These are phyloP conservation scores for Sinocyclocheilus anshuiensis DNA, from an alignment of 2,113 vertebrate species.

Conservation along the genomic window DNA sequence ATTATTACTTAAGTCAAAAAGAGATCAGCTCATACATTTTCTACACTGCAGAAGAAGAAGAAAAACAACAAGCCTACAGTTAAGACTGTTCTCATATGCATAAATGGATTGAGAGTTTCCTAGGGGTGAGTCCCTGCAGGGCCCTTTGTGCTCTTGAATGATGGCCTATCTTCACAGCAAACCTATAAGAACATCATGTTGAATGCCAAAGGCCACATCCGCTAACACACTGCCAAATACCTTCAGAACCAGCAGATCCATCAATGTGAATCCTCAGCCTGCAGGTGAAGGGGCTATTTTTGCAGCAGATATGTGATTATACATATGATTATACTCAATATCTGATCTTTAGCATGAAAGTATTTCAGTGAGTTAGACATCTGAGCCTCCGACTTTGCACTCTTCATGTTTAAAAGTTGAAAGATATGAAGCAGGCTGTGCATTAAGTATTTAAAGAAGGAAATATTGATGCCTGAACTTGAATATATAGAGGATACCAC, in stretches of 20 bases:
- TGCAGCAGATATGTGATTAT: constrained; percentile 42
- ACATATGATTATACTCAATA: constrained; percentile 53
- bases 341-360: constrained; percentile 55
- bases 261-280: constrained; percentile 23
- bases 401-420: constrained; percentile 60
- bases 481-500: constrained; percentile 55
- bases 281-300: constrained; percentile 42
- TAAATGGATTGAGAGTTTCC: constrained; percentile 10
- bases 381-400: constrained; percentile 51
- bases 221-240: constrained; percentile 3
- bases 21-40: background rate
- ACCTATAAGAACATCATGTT: background rate
- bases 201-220: constrained; percentile 19
- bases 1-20: background rate
- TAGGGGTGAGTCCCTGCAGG: constrained; percentile 8
- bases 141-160: constrained; percentile 27
- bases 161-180: constrained; percentile 35
- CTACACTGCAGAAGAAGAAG: background rate
- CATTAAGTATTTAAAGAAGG: constrained; percentile 63
- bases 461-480: constrained; percentile 64
- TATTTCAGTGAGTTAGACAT: constrained; percentile 49
- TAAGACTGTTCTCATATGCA: constrained; percentile 6
- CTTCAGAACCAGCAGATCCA: background rate
- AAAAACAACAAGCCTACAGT: constrained; percentile 5
- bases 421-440: constrained; percentile 48